phyloP scores from a whole-genome alignment of 2,888 invertebrate genomes.

The Cryptocephalus moraei region DNA sequence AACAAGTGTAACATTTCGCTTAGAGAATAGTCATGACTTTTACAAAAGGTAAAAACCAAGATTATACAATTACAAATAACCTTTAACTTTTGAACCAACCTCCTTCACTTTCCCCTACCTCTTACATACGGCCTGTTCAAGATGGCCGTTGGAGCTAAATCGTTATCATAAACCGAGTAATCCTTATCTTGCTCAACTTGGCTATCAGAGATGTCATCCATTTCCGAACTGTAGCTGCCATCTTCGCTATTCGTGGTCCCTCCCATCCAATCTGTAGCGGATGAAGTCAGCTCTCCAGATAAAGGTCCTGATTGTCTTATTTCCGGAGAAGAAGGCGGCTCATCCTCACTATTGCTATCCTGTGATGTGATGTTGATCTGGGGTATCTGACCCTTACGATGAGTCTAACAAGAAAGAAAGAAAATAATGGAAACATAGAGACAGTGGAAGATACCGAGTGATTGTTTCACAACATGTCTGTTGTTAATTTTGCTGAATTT shows the following conservation, averaged over 20 bases:
- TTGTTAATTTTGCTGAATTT: no score
- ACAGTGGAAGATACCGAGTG: no score
- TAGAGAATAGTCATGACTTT: no score
- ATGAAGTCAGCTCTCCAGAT: slow-evolving; percentile 9
- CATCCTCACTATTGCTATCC: slow-evolving; percentile 25
- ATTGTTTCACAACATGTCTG: no score
- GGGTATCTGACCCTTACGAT: no score
- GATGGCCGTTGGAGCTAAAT: slow-evolving; percentile 63
- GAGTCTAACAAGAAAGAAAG: no score
- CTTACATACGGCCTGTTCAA: slow-evolving; percentile 48
- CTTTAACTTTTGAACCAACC: neutral
- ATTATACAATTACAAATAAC: no score
- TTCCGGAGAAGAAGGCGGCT: slow-evolving; percentile 17
- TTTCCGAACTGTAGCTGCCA: slow-evolving; percentile 72
- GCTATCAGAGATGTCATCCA: slow-evolving; percentile 38
- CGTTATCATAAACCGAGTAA: slow-evolving; percentile 44
- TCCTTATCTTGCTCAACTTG: slow-evolving; percentile 28
- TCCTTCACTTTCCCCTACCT: slow-evolving; percentile 14
- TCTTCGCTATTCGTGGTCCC: slow-evolving; percentile 77
- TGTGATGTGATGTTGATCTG: slow-evolving; percentile 19
- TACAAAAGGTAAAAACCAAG: no score
- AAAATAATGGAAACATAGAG: no score
- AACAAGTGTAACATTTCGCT: no score
- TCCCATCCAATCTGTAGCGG: slow-evolving; percentile 67
- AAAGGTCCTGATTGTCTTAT: slow-evolving; percentile 2